Percentiles rank a stretch among this genome's conserved stretches.
Evolutionary conservation across 1,140 invertebrate species (phyloP).

Genomic region (Hylaeus anthracinus): DNA sequence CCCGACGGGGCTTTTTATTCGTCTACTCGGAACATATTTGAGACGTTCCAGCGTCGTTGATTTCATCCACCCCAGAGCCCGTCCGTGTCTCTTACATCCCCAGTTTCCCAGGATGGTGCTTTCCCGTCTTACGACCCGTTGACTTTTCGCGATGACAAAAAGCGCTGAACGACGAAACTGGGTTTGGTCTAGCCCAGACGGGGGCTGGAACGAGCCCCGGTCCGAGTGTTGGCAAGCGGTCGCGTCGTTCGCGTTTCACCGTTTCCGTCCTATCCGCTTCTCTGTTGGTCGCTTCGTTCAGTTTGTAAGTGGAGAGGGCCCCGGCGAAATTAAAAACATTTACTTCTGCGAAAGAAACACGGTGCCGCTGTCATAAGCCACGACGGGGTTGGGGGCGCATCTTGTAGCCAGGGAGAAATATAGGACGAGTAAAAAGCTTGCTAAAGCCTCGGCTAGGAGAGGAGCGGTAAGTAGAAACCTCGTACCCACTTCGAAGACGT

Average conservation of each 20-base stretch:
- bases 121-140: conserved; percentile 37
- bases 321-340: conserved; percentile 71
- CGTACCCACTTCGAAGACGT: conserved; percentile 47
- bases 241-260: conserved; percentile 43
- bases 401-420: conserved; percentile 39
- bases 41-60: conserved; percentile 23
- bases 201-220: conserved; percentile 20
- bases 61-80: background rate
- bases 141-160: conserved; percentile 50
- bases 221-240: conserved; percentile 35
- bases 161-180: conserved; percentile 53
- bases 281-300: background rate
- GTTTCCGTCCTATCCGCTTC: background rate
- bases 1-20: conserved; percentile 4
- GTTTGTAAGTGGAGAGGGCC: conserved; percentile 22
- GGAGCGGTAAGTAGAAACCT: conserved; percentile 24
- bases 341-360: conserved; percentile 63
- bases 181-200: conserved; percentile 23
- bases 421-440: conserved; percentile 54
- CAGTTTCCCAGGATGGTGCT: background rate
- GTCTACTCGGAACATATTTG: background rate
- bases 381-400: conserved; percentile 49
- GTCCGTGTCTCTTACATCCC: background rate
- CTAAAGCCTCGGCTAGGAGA: conserved; percentile 11
- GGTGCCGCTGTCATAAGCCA: conserved; percentile 64